phyloP scores from a whole-genome alignment of 2,113 vertebrate species.

The Chlamydotis undulata region DNA sequence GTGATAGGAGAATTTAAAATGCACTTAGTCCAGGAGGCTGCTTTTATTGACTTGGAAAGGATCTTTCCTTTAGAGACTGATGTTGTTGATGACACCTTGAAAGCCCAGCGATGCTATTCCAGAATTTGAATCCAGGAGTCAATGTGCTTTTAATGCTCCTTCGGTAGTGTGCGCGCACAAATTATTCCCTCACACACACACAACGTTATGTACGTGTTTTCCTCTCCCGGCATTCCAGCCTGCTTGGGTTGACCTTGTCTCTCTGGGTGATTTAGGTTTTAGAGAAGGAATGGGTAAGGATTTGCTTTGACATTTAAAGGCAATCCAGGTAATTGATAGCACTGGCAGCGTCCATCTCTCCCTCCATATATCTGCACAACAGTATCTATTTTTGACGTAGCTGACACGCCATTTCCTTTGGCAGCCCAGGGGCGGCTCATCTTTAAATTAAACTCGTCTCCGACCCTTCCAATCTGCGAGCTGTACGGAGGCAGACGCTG shows the following conservation, averaged over 20 bases:
- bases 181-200: background rate
- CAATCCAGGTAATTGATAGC: constrained; percentile 84
- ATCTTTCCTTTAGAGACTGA: background rate
- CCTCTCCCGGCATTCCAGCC: constrained; percentile 69
- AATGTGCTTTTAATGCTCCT: background rate
- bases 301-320: constrained; percentile 87
- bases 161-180: background rate
- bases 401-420: constrained; percentile 84
- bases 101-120: fast-evolving
- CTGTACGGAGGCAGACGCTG: constrained; percentile 66
- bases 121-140: fast-evolving
- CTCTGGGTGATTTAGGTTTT: constrained; percentile 80
- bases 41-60: background rate
- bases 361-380: constrained; percentile 82
- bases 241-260: constrained; percentile 74
- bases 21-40: fast-evolving
- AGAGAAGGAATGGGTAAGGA: constrained; percentile 80
- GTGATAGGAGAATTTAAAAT: background rate
- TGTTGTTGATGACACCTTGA: background rate
- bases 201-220: background rate
- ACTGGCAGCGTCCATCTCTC: constrained; percentile 75
- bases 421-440: constrained; percentile 75
- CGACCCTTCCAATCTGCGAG: constrained; percentile 58
- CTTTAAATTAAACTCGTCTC: constrained; percentile 83
- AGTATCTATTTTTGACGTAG: constrained; percentile 83